Evolutionary conservation across 2,113 vertebrate species (phyloP).

Genomic region (Cathartes aura): DNA sequence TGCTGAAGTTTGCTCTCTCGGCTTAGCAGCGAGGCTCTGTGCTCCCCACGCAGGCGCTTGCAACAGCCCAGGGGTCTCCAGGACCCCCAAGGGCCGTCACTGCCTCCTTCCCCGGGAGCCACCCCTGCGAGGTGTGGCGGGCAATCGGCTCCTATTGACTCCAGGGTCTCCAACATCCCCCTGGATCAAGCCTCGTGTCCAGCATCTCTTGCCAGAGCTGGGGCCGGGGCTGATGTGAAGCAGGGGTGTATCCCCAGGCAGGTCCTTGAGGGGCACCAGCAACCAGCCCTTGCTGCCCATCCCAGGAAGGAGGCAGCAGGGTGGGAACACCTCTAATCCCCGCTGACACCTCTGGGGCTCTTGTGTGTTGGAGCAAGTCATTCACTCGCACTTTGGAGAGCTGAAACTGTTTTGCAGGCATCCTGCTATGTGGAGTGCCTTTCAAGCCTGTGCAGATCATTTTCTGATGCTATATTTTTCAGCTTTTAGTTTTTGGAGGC

Average conservation of each 20-base stretch:
- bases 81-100: not conserved
- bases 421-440: not conserved
- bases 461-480: not conserved
- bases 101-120: not conserved
- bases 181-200: not conserved
- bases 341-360: not conserved
- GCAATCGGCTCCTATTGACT: not conserved
- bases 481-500: not conserved
- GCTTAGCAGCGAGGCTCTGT: not conserved
- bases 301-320: not conserved
- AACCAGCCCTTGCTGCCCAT: not conserved
- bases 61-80: not conserved
- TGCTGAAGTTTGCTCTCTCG: not conserved
- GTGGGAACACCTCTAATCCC: not conserved
- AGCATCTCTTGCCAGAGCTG: not conserved
- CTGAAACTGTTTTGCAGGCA: not conserved
- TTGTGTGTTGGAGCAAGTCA: not conserved
- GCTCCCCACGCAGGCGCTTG: rapidly evolving
- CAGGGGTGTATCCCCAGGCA: not conserved
- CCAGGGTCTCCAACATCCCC: not conserved
- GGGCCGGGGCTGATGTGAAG: not conserved
- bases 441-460: not conserved
- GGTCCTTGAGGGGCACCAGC: not conserved
- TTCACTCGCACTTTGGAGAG: rapidly evolving
- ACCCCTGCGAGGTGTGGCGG: not conserved